These are phyloP conservation scores for Hystrix cristata DNA, from an alignment of 2,113 vertebrate species.

Conservation along the genomic window DNA sequence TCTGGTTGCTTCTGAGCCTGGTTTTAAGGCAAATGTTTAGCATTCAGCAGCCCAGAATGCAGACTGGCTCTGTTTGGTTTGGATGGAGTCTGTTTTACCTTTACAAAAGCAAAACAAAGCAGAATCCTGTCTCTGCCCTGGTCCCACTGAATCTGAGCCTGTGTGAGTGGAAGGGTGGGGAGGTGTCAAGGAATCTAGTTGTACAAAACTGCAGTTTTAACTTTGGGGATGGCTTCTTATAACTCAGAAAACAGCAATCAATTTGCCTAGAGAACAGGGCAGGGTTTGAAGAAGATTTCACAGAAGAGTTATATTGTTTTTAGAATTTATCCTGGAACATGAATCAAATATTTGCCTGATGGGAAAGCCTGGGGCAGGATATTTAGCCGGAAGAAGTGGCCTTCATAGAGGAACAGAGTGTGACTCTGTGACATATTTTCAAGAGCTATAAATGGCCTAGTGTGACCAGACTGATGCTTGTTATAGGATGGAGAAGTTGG, in stretches of 20 bases:
- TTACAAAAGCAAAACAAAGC: neutral
- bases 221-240: neutral
- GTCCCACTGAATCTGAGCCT: neutral
- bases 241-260: neutral
- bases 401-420: neutral
- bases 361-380: neutral
- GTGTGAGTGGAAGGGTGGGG: neutral
- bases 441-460: neutral
- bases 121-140: neutral
- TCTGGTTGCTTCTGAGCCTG: neutral
- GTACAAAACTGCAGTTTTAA: neutral
- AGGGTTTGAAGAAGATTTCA: neutral
- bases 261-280: neutral
- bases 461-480: neutral
- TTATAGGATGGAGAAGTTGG: neutral
- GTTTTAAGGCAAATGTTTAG: neutral
- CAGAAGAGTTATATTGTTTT: neutral
- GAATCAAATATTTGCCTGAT: neutral
- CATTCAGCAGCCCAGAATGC: neutral
- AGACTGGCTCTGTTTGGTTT: neutral
- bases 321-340: neutral
- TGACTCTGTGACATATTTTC: neutral
- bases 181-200: neutral
- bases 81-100: neutral
- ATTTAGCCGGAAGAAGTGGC: neutral